phyloP scores from a whole-genome alignment of 1,140 invertebrate species.

The Bathynomus jamesi region DNA sequence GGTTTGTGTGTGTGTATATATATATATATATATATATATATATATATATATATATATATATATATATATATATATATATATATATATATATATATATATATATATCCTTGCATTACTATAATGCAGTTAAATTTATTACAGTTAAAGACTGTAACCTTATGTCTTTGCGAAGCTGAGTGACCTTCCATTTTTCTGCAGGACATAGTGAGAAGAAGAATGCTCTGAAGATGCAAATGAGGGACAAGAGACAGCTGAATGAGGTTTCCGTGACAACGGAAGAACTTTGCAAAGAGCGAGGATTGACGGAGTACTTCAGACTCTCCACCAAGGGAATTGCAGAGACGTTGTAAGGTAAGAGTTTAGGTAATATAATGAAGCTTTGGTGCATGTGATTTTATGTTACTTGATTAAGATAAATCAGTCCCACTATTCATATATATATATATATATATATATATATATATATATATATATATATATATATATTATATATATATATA shows the following conservation, averaged over 20 bases:
- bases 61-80: no score
- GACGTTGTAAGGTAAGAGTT: constrained; percentile 86
- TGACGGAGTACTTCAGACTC: constrained; percentile 81
- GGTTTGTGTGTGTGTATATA: no score
- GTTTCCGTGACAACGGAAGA: constrained; percentile 59
- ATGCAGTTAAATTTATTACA: no score
- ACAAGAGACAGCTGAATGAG: constrained; percentile 20
- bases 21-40: no score
- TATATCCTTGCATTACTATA: no score
- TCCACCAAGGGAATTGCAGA: constrained; percentile 73
- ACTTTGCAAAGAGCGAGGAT: constrained; percentile 71
- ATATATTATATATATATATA: constrained; percentile 10
- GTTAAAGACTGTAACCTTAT: no score
- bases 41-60: no score
- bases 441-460: constrained; percentile 8
- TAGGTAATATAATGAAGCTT: no score
- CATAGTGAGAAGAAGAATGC: neutral
- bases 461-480: constrained; percentile 5
- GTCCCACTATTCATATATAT: neutral
- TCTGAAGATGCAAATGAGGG: neutral
- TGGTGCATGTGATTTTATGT: no score
- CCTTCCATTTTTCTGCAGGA: neutral
- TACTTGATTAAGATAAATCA: no score
- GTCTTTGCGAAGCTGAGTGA: no score
- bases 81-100: no score